These are phyloP conservation scores for Chrysochloris asiatica DNA, from an alignment of 2,113 vertebrate species.

Conservation along the genomic window DNA sequence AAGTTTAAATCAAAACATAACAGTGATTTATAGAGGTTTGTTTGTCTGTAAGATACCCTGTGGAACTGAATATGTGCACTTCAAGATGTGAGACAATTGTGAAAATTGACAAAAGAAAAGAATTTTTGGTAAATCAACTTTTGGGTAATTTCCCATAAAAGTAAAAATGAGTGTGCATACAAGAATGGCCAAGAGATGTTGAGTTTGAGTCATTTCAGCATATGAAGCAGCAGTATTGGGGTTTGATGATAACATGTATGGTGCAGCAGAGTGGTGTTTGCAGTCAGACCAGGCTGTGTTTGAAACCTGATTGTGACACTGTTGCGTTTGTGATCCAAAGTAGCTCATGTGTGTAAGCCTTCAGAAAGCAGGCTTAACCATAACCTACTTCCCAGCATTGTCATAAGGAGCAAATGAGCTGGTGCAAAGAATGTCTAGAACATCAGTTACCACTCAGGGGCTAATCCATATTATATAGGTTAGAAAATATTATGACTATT, in stretches of 20 bases:
- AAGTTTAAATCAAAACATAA: conserved; percentile 4
- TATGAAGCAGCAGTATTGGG: background rate
- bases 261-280: background rate
- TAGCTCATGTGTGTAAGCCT: background rate
- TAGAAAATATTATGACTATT: background rate
- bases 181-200: background rate
- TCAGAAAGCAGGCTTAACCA: accelerated
- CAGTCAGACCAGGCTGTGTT: background rate
- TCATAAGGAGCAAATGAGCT: no score
- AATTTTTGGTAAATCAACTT: background rate
- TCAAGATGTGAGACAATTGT: background rate
- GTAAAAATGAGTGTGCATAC: background rate
- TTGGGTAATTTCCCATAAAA: background rate
- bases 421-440: no score
- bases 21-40: background rate
- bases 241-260: background rate
- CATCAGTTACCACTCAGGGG: accelerated
- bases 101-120: background rate
- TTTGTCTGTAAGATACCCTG: background rate
- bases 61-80: background rate
- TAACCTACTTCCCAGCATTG: background rate
- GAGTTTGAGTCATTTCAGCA: background rate
- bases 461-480: background rate
- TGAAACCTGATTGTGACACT: background rate
- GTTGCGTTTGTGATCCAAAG: background rate